Evolutionary conservation across 2,888 invertebrate genomes (phyloP).

Genomic region (Artemia sp.): DNA sequence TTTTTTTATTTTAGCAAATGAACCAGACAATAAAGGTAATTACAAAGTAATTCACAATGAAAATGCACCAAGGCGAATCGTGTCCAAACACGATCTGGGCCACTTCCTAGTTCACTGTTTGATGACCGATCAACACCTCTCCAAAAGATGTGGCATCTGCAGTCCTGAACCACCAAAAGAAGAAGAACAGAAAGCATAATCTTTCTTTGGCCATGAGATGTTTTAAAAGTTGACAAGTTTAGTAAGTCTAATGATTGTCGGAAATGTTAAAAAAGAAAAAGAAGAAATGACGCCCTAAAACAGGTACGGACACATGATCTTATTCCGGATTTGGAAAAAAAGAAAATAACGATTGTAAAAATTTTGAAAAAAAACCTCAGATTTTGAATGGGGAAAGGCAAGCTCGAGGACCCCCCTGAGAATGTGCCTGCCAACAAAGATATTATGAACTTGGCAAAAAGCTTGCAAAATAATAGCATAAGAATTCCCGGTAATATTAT

Average conservation of each 20-base stretch:
- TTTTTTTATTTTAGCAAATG: constrained; percentile 38
- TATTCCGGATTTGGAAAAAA: too few relatives aligned
- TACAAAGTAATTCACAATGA: constrained; percentile 43
- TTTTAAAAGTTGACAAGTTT: too few relatives aligned
- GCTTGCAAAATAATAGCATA: too few relatives aligned
- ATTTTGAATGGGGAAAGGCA: background rate
- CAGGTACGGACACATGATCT: too few relatives aligned
- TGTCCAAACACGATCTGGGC: constrained; percentile 60
- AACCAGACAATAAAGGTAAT: constrained; percentile 39
- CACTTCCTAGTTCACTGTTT: constrained; percentile 54
- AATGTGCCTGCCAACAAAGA: too few relatives aligned
- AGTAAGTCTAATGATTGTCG: too few relatives aligned
- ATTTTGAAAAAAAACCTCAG: background rate
- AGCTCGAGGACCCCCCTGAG: too few relatives aligned
- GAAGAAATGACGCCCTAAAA: too few relatives aligned
- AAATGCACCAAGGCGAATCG: constrained; percentile 46
- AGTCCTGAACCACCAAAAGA: constrained; percentile 5
- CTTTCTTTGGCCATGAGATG: too few relatives aligned
- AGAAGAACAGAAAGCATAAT: background rate
- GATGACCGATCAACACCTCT: constrained; percentile 48
- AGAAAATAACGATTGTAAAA: background rate
- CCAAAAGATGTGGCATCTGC: constrained; percentile 41
- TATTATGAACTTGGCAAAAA: too few relatives aligned
- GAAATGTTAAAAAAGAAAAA: too few relatives aligned
- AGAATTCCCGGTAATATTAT: too few relatives aligned